Evolutionary conservation across 2,113 vertebrate species (phyloP), one percentile per base, ranked within the genome.

Genomic region (Psittacula cyanocephala): DNA sequence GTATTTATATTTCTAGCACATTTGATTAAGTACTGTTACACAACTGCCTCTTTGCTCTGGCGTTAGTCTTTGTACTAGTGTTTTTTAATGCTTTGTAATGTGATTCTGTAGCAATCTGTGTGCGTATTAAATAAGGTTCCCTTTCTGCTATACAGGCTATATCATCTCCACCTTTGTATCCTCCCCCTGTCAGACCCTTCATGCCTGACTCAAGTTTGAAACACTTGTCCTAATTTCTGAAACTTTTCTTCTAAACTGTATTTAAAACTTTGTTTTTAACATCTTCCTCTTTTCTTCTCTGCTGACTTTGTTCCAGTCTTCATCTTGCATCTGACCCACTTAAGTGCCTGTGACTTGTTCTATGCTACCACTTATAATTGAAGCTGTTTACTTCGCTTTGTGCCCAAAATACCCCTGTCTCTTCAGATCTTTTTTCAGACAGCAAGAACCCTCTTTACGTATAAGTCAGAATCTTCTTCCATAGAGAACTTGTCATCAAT

Each of bases 351-450:
- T 94, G 92, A 93, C 62, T 95, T 96, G 28, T 86, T 91, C 86
- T 33, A 28, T 90, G 88, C 81, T 88, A 75, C 85, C 82, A 33
- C 75, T 86, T 95, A 75, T 44, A 90, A 87, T 39, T 95, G 90
- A 94, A 95, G 74, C 70, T 95, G 92, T 94, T 91, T 96, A 52
- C 80, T 94, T 92, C 8, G 9, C 85, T 96, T 91, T 91, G 81
- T 93, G 88, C 79, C 31, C 68, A 77, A 83, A 95, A 97, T 94
- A 92, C 57, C n/a, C 35, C 10, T 17, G 3, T 81, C 85, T 86
- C 60, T 93, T 95, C 85, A 96, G 77, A 88, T 93, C 71, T 89
- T 69, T 91, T 89, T 95, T 88, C 82, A 91, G 90, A 88, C 69
- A 76, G 64, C 88, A 71, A 88, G 86, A 86, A 33, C 47, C 15